Base-by-base conservation (phyloP, 2,797 vertebrate species). In the Crocodylus rhombifer region DNA sequence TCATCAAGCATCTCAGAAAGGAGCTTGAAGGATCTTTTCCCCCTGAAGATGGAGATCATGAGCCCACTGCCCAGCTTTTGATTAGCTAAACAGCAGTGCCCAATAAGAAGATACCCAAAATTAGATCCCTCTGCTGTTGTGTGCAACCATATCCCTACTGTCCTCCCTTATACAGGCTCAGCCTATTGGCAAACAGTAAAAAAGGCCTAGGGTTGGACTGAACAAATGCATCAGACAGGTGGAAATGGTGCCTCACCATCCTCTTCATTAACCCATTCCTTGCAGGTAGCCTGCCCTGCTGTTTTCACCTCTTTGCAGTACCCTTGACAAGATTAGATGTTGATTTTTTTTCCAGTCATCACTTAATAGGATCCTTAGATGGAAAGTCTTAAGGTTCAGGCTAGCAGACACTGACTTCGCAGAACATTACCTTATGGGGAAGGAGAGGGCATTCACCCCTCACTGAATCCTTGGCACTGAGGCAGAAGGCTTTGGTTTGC, bases 181-280 rank as follows among this genome's bases (percentile, higher is more conserved):
- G 82, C 33, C 84, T 87, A 33, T 82, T 91, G 80, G 82, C 74
- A 33, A 76, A 25, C 42, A 23, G 21, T 14, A 25, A 20, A 71
- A 81, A 87, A 95, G 94, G 64, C 91, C 86, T 84, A 75, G 84
- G 74, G 82, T 80, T 55, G 93, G 93, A 91, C 92, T 95, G 95
- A 92, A 77, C 62, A 81, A 88, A 92, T 77, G 77, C 91, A 82
- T 83, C 1, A 1, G 76, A 78, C 63, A 90, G 91, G 84, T 91
- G 77, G 92, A 93, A 94, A 91, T 96, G 88, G 76, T 58, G 91
- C 86, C 80, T 95, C 84, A 95, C 84, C 88, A 69, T 74, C 80
- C 90, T 90, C 86, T 95, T 93, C 95, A 90, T 95, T 85, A 4
- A 84, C 78, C 88, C 74, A 69, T 78, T 69, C 83, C 79, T 42